A percentile compares a stretch with the other conserved stretches of the same genome.
Evolutionary conservation across 2,888 invertebrate species (phyloP).

Genomic region (Shargacucullia verbasci): DNA sequence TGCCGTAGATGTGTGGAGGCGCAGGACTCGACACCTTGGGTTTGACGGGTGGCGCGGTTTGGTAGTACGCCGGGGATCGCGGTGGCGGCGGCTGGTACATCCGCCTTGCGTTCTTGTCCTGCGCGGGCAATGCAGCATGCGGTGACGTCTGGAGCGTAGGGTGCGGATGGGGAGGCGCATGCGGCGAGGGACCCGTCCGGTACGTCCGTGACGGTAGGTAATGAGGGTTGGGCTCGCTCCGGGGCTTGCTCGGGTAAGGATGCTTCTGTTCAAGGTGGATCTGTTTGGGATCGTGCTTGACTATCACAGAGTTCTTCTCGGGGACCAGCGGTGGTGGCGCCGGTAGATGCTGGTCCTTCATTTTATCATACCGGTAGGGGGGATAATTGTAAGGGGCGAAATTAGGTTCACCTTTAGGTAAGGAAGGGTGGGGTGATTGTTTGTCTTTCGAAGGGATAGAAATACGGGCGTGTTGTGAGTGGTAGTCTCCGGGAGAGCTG

Average conservation of each 20-base stretch:
- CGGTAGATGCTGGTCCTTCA: conserved; percentile 90
- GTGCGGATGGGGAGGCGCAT: conserved; percentile 87
- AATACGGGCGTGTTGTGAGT: conserved; percentile 72
- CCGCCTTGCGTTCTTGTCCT: conserved; percentile 67
- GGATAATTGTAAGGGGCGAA: conserved; percentile 91
- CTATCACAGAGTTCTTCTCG: conserved; percentile 94
- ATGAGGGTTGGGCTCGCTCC: conserved; percentile 87
- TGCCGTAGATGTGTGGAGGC: conserved; percentile 93
- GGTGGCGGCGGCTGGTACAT: conserved; percentile 73
- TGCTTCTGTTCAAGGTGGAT: conserved; percentile 89
- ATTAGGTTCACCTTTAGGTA: conserved; percentile 91
- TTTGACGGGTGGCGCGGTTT: conserved; percentile 82
- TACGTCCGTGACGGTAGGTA: conserved; percentile 87
- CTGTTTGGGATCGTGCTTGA: conserved; percentile 93
- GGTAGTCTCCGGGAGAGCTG: conserved; percentile 70
- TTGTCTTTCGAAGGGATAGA: conserved; percentile 78
- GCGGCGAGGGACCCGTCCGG: conserved; percentile 85
- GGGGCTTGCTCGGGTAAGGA: conserved; percentile 89
- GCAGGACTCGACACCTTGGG: conserved; percentile 94
- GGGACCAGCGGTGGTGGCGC: conserved; percentile 91
- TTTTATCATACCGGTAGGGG: conserved; percentile 90
- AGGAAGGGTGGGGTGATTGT: conserved; percentile 70
- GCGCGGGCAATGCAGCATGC: conserved; percentile 73
- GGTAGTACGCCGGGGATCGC: conserved; percentile 84
- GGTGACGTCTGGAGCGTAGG: conserved; percentile 84